A percentile compares a stretch with the other conserved stretches of the same genome.
phyloP scores from a whole-genome alignment of 2,797 vertebrate genomes.

The Myotis pilosus region DNA sequence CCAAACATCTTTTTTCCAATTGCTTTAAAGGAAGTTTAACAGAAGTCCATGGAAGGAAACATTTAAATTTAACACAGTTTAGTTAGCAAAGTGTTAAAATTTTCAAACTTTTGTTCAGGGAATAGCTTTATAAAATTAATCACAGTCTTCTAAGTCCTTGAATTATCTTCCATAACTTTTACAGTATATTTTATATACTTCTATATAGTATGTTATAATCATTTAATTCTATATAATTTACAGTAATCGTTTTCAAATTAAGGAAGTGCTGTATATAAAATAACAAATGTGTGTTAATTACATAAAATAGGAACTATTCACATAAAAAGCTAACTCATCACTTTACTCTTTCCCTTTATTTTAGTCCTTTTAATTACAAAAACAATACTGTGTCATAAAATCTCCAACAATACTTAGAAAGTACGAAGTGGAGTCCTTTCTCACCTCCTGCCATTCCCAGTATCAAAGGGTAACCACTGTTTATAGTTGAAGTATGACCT shows the following conservation, averaged over 20 bases:
- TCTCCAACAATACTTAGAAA: neutral
- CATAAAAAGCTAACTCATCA: neutral
- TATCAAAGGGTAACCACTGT: neutral
- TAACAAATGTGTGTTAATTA: slow-evolving; percentile 9
- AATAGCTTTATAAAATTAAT: slow-evolving; percentile 6
- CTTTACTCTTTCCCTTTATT: neutral
- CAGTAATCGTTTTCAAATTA: neutral
- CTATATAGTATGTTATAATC: neutral
- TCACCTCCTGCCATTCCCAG: neutral
- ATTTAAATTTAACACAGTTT: neutral
- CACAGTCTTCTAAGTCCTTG: neutral
- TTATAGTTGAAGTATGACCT: neutral
- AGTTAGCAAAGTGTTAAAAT: slow-evolving; percentile 21
- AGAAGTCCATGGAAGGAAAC: neutral
- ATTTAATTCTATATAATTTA: slow-evolving; percentile 18
- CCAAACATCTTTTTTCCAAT: neutral
- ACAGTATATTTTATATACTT: neutral
- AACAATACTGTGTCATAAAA: neutral
- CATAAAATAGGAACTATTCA: neutral
- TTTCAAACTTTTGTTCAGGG: neutral
- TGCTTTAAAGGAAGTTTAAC: slow-evolving; percentile 12
- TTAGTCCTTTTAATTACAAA: slow-evolving; percentile 25
- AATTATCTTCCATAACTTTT: slow-evolving; percentile 19
- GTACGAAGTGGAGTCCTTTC: neutral
- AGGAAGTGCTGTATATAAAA: neutral